Conservation (phyloP, 1,140 invertebrate species). For the Caerostris extrusa region DNA sequence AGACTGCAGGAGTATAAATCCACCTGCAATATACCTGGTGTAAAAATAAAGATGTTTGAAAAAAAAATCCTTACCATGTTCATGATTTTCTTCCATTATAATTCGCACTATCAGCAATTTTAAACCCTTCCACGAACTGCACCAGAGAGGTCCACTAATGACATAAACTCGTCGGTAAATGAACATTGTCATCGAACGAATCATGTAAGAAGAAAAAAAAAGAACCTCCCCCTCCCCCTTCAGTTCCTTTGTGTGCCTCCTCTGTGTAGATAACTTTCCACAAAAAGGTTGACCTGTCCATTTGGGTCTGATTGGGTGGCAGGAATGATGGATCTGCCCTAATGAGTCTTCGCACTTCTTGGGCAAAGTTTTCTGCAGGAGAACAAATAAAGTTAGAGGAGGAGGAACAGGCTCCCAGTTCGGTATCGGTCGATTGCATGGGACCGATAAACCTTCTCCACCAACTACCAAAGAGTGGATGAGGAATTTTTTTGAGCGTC, state of each 20-base stretch:
- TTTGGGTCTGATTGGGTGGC: conserved; percentile 12
- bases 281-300: conserved; percentile 13
- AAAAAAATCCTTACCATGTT: too few relatives aligned
- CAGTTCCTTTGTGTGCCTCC: not conserved
- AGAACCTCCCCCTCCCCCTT: not conserved
- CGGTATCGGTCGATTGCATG: not conserved
- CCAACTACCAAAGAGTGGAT: not conserved
- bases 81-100: too few relatives aligned
- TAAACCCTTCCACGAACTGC: not conserved
- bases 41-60: too few relatives aligned
- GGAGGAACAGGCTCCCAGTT: not conserved
- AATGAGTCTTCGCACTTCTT: conserved; percentile 27
- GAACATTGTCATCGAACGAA: not conserved
- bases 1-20: too few relatives aligned
- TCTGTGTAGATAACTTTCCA: conserved; percentile 6
- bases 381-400: conserved; percentile 9
- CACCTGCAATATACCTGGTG: too few relatives aligned
- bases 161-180: not conserved
- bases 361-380: not conserved
- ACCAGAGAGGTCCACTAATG: not conserved
- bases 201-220: not conserved
- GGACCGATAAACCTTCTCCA: not conserved
- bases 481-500: not conserved
- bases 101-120: not conserved
- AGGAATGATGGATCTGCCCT: conserved; percentile 34